Conservation (phyloP, 1,140 invertebrate species). For the Pogonognathellus flavescens region DNA sequence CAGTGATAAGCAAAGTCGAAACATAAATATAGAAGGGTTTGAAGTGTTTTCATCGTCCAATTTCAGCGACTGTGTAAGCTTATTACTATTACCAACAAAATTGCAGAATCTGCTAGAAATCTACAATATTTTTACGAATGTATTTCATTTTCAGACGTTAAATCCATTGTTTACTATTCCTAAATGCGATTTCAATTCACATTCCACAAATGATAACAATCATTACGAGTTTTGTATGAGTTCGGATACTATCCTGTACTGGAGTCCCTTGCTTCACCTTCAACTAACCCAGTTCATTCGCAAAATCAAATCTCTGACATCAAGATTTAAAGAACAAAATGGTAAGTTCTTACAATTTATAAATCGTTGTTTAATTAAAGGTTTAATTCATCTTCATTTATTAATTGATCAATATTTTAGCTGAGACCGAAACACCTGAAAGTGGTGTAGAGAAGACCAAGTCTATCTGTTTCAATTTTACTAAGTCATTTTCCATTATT, state of each 20-base stretch:
- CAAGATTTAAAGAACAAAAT: background rate
- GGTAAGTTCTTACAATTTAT: background rate
- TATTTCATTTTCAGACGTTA: conserved; percentile 58
- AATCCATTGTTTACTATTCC: conserved; percentile 66
- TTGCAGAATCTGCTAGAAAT: too few relatives aligned
- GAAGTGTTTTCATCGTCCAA: conserved; percentile 66
- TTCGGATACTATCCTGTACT: conserved; percentile 61
- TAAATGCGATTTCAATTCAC: conserved; percentile 59
- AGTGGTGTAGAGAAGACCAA: background rate
- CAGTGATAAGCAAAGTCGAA: conserved; percentile 57
- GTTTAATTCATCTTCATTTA: background rate
- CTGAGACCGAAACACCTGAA: background rate
- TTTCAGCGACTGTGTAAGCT: conserved; percentile 66
- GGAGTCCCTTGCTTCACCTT: conserved; percentile 64
- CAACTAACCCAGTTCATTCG: conserved; percentile 56
- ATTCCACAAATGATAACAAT: conserved; percentile 18
- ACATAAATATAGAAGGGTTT: conserved; percentile 61
- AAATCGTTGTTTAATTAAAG: background rate
- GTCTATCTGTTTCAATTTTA: conserved; percentile 54
- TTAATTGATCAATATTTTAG: background rate
- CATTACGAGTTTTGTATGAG: conserved; percentile 54
- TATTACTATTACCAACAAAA: background rate
- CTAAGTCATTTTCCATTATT: conserved; percentile 64
- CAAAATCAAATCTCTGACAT: conserved; percentile 34
- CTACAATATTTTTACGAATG: background rate